Evolutionary conservation across 1,140 invertebrate species (phyloP), one percentile per base, ranked within the genome.

Genomic region (Anastrepha obliqua): DNA sequence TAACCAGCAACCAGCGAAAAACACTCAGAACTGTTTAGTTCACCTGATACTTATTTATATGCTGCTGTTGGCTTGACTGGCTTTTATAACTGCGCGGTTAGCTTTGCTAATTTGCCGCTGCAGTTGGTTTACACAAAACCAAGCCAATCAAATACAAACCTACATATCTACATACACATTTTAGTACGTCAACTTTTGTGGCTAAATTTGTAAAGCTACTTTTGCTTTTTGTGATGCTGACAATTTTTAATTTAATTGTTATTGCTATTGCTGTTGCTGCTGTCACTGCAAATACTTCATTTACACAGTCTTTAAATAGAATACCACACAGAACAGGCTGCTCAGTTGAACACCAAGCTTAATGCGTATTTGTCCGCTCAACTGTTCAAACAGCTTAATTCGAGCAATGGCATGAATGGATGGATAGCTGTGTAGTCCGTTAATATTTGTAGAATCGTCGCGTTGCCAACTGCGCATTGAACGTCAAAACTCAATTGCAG

Each of bases 361-460:
- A 47, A 15, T 44, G 13, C 15, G 39, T 42, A 47, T 9, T 47
- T 74, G 67, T 15, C 6, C 67, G 15, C 39, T 74, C 67, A 74
- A 15, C 67, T 74, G 67, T 74, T 44, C 67, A 74, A 74, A 74
- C 67, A 44, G 17, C 15, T 62, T n/a, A 47, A 74, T 74, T 44
- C 13, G 39, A 15, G 67, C 67, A 74, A 74, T 15, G 8, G 42
- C 39, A 44, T 47, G 67, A 3, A 7, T 13, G 13, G 15, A 74
- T 0, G 1, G 11, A 74, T 5, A 29, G 5, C 5, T 29, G 44
- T 11, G 6, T 55, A 8, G 6, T 55, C 11, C n/a, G n/a, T n/a
- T n/a, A n/a, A n/a, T 55, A 55, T 55, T 55, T 29, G 29, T 29
- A 55, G 6, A 55, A 55, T 55, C 11, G 51, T 29, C 29, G 29